These are phyloP conservation scores for Drosophila tristis DNA, from an alignment of 1,140 invertebrate species.

Conservation along the genomic window DNA sequence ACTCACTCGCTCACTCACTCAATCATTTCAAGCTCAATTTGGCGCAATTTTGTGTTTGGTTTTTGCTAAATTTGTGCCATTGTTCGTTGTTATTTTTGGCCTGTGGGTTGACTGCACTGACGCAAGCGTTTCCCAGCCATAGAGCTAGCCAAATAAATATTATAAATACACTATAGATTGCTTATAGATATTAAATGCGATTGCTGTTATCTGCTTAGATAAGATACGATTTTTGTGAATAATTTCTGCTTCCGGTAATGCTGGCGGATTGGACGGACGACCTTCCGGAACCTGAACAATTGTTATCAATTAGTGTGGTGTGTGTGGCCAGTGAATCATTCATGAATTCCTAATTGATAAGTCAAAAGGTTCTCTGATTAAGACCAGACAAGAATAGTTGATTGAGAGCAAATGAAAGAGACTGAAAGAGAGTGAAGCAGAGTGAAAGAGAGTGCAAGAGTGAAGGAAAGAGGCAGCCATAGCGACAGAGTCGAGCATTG, in stretches of 20 bases:
- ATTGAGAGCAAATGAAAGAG: not conserved
- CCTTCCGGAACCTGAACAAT: slow-evolving; percentile 55
- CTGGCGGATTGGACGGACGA: slow-evolving; percentile 5
- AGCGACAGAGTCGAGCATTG: not conserved
- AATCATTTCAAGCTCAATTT: slow-evolving; percentile 57
- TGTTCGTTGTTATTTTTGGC: slow-evolving; percentile 47
- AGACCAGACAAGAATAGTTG: slow-evolving; percentile 38
- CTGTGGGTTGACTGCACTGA: slow-evolving; percentile 59
- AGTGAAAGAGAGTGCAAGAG: not conserved
- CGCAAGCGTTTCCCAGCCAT: slow-evolving; percentile 56
- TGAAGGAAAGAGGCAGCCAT: not conserved
- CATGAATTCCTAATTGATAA: slow-evolving; percentile 64
- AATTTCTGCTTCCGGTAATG: slow-evolving; percentile 38
- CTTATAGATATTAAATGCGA: slow-evolving; percentile 11
- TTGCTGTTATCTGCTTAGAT: slow-evolving; percentile 39
- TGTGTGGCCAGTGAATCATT: slow-evolving; percentile 52
- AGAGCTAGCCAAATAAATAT: slow-evolving; percentile 50
- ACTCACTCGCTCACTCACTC: slow-evolving; percentile 25
- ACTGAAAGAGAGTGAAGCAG: not conserved
- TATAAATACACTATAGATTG: slow-evolving; percentile 5
- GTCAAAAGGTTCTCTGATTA: slow-evolving; percentile 66
- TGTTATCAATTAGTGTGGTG: slow-evolving; percentile 27
- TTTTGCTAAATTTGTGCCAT: slow-evolving; percentile 38
- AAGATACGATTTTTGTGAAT: slow-evolving; percentile 31
- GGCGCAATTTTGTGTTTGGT: slow-evolving; percentile 48